Percentiles rank a stretch among this genome's conserved stretches.
phyloP scores from a whole-genome alignment of 1,140 invertebrate species.

The Drosophila parabipectinata region DNA sequence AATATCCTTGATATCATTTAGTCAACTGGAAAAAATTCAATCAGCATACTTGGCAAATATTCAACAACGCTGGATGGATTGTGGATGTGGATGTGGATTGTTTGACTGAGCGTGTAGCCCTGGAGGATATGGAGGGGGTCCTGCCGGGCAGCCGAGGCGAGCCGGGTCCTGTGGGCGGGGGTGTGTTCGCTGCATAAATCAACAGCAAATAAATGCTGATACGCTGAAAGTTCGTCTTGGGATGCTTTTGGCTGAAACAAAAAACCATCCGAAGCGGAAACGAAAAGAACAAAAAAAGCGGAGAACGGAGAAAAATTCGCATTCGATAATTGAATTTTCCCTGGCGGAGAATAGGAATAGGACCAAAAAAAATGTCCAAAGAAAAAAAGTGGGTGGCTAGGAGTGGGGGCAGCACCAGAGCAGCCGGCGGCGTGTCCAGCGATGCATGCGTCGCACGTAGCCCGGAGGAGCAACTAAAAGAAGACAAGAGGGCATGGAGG shows the following conservation, averaged over 20 bases:
- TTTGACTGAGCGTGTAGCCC: constrained; percentile 41
- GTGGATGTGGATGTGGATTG: constrained; percentile 40
- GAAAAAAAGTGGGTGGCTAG: constrained; percentile 10
- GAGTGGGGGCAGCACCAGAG: constrained; percentile 26
- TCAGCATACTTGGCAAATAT: constrained; percentile 84
- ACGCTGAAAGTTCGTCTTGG: constrained; percentile 78
- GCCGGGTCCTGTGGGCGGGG: constrained; percentile 2
- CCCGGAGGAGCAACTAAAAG: constrained; percentile 59
- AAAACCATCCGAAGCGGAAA: constrained; percentile 80
- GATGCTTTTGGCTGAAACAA: constrained; percentile 76
- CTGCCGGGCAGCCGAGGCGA: neutral
- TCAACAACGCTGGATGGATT: constrained; percentile 57
- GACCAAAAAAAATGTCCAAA: constrained; percentile 25
- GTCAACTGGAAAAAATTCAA: constrained; percentile 84
- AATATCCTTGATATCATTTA: constrained; percentile 84
- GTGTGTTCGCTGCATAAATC: constrained; percentile 71
- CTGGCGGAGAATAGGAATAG: constrained; percentile 59
- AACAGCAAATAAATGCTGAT: constrained; percentile 84
- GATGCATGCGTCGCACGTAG: constrained; percentile 80
- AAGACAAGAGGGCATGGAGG: constrained; percentile 8
- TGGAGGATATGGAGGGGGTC: constrained; percentile 1
- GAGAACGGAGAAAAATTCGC: constrained; percentile 74
- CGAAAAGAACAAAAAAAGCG: constrained; percentile 57
- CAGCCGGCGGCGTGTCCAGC: constrained; percentile 69
- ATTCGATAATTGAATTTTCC: constrained; percentile 83